A percentile compares a stretch with the other conserved stretches of the same genome.
These are phyloP conservation scores for Ophraella communa DNA, from an alignment of 2,888 invertebrate genomes.

Conservation along the genomic window DNA sequence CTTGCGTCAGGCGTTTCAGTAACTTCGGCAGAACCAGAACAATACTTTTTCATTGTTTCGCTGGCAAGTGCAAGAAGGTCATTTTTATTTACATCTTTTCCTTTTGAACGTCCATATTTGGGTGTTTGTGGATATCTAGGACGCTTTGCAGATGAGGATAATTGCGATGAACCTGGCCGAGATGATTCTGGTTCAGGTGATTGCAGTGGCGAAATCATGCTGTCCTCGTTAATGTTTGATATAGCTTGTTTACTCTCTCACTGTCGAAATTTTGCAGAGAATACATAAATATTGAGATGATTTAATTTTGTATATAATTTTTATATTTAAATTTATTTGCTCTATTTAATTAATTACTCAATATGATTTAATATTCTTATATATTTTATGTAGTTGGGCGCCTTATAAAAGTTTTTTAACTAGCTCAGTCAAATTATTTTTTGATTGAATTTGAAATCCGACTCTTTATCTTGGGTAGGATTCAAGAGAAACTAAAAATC, in stretches of 20 bases:
- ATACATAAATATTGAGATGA: no score
- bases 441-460: no score
- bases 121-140: constrained; percentile 9
- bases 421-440: no score
- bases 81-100: constrained; percentile 3
- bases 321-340: no score
- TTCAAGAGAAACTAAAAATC: no score
- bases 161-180: constrained; percentile 9
- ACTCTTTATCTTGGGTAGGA: no score
- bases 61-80: constrained; percentile 5
- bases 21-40: neutral
- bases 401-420: no score
- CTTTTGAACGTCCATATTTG: constrained; percentile 8
- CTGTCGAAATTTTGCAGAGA: no score
- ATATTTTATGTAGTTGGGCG: no score
- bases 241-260: constrained; percentile 6
- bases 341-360: no score
- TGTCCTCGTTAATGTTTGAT: constrained; percentile 8
- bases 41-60: constrained; percentile 8
- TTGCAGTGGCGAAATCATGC: constrained; percentile 9
- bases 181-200: constrained; percentile 11
- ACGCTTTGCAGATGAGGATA: neutral
- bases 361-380: no score
- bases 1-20: neutral
- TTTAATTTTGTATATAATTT: no score